These are phyloP conservation scores for Sardinella longiceps DNA, from an alignment of 2,797 vertebrate species.

Conservation along the genomic window DNA sequence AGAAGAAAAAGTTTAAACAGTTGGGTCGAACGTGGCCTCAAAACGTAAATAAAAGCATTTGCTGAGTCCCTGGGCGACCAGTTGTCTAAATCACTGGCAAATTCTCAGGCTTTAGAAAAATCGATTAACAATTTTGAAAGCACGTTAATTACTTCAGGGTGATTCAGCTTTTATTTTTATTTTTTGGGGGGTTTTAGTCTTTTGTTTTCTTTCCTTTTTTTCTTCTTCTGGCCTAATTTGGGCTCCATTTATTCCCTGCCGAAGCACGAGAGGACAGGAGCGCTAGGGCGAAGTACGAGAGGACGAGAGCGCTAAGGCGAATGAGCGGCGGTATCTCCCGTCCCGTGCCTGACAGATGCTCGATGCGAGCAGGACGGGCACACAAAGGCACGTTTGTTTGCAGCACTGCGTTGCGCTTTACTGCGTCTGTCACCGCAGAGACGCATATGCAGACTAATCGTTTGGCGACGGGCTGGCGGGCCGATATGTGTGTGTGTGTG, in stretches of 20 bases:
- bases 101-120: neutral
- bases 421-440: neutral
- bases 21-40: neutral
- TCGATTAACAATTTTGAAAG: slow-evolving; percentile 23
- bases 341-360: slow-evolving; percentile 1
- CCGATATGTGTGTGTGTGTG: too few species aligned
- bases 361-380: neutral
- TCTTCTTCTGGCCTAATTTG: neutral
- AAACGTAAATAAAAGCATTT: neutral
- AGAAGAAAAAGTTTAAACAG: neutral
- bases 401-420: neutral
- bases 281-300: neutral
- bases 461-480: neutral
- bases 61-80: neutral
- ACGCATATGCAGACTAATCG: neutral
- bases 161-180: neutral
- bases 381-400: slow-evolving; percentile 19
- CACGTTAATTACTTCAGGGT: neutral
- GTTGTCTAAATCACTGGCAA: neutral
- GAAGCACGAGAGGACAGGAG: neutral
- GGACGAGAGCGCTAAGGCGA: neutral
- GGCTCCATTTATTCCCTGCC: neutral
- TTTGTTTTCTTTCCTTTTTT: neutral
- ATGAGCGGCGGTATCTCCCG: neutral
- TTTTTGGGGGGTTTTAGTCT: neutral